Conservation (phyloP, 1,140 invertebrate genomes). For the Luehdorfia chinensis region DNA sequence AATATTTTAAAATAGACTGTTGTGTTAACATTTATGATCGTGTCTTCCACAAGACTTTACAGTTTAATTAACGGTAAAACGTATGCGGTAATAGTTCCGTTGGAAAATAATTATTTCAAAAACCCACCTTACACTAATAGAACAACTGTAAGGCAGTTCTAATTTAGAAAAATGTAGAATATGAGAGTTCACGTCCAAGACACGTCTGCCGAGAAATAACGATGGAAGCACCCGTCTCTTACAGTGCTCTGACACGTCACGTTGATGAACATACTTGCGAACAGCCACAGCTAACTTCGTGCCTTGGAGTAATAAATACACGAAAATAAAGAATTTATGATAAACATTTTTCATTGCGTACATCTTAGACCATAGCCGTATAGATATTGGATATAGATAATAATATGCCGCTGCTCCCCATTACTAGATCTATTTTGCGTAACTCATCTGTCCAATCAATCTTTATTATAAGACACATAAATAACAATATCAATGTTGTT, state of each 20-base stretch:
- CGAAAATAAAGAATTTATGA: slow-evolving; percentile 9
- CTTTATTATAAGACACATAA: no score
- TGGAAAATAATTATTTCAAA: no score
- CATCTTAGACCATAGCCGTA: slow-evolving; percentile 17
- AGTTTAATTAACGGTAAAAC: no score
- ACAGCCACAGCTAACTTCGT: slow-evolving; percentile 10
- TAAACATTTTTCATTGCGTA: slow-evolving; percentile 5
- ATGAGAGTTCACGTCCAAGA: slow-evolving; percentile 45
- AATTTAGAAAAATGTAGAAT: slow-evolving; percentile 49
- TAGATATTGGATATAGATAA: slow-evolving; percentile 16
- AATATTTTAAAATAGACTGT: no score
- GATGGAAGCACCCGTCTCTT: slow-evolving; percentile 48
- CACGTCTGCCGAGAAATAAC: slow-evolving; percentile 48
- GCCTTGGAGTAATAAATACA: neutral
- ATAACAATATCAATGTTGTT: no score
- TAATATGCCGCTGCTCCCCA: no score
- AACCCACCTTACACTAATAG: slow-evolving; percentile 54
- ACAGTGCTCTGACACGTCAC: slow-evolving; percentile 60
- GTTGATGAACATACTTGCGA: slow-evolving; percentile 38
- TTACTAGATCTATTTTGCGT: no score
- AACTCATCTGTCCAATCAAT: no score
- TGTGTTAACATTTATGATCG: no score
- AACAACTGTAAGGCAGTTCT: slow-evolving; percentile 58
- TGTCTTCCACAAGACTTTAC: no score
- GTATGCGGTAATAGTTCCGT: no score